phyloP scores from a whole-genome alignment of 2,797 vertebrate species.

The Lepilemur septentrionalis region DNA sequence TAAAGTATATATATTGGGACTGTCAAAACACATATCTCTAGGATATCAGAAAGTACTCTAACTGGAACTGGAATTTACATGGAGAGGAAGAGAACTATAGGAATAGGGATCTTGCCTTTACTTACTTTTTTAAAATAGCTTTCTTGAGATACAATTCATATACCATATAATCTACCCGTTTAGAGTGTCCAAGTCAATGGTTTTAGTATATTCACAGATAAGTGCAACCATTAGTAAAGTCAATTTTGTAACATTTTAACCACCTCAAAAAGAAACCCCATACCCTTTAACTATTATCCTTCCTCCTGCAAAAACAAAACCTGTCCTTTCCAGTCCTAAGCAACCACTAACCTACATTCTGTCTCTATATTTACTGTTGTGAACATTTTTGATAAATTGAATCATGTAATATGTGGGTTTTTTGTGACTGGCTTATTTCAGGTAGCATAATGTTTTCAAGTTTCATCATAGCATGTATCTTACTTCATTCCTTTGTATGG shows the following conservation, averaged over 20 bases:
- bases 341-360: neutral
- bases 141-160: neutral
- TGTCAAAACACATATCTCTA: neutral
- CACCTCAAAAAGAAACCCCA: neutral
- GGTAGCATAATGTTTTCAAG: neutral
- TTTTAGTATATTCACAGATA: neutral
- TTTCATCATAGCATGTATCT: neutral
- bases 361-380: neutral
- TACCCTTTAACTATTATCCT: neutral
- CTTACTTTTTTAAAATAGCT: neutral
- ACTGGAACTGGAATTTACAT: neutral
- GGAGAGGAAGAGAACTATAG: neutral
- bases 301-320: neutral
- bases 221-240: neutral
- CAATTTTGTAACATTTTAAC: neutral
- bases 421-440: neutral
- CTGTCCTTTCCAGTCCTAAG: neutral
- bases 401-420: neutral
- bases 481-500: neutral
- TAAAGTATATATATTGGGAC: neutral
- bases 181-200: neutral
- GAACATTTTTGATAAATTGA: neutral
- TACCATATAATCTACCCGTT: neutral
- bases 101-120: neutral
- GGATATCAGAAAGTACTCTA: neutral